Percentiles rank a stretch among this genome's conserved stretches.
These are phyloP conservation scores for Sarotherodon lohbergeri DNA, from an alignment of 2,113 vertebrate genomes.

Conservation along the genomic window DNA sequence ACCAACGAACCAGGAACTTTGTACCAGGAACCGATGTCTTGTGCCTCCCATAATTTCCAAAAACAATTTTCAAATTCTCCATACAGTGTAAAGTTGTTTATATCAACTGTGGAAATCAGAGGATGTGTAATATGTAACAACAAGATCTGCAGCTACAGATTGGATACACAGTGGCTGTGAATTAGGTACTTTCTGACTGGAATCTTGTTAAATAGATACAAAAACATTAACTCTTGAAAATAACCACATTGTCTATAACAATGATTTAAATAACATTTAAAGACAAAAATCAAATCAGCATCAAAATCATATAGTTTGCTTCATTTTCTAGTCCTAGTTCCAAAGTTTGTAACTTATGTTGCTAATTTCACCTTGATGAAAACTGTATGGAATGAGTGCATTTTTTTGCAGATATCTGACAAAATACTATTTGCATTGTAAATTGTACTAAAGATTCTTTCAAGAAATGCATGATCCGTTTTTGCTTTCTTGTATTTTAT, in stretches of 20 bases:
- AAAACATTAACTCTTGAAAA: background rate
- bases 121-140: background rate
- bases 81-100: background rate
- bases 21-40: background rate
- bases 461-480: fast-evolving
- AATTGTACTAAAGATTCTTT: background rate
- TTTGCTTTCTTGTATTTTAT: background rate
- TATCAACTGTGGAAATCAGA: background rate
- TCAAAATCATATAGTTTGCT: too few relatives aligned
- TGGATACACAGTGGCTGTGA: background rate
- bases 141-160: background rate
- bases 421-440: background rate
- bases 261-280: background rate
- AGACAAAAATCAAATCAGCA: background rate
- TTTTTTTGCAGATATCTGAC: background rate
- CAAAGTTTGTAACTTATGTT: background rate
- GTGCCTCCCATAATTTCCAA: background rate
- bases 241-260: background rate
- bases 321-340: too few relatives aligned
- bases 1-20: background rate
- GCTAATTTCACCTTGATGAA: background rate
- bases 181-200: background rate
- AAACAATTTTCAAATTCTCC: background rate
- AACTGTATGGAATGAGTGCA: background rate
- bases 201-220: background rate